Conservation (phyloP, 2,113 vertebrate species). For the Ascaphus truei region DNA sequence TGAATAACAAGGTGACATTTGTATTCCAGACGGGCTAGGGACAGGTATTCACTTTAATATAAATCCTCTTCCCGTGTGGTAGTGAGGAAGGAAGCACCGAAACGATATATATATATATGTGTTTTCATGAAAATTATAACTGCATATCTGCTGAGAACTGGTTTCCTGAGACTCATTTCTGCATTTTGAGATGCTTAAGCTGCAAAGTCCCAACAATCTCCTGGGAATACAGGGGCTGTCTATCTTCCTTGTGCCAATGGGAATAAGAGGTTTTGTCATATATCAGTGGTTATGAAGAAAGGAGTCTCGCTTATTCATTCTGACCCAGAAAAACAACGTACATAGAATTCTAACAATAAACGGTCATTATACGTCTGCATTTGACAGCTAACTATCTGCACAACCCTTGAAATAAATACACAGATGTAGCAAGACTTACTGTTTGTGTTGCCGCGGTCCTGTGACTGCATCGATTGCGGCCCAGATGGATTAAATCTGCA, state of each 20-base stretch:
- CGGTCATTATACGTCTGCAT: neutral
- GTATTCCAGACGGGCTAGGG: neutral
- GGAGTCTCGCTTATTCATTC: neutral
- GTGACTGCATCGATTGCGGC: too few species aligned
- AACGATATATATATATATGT: neutral
- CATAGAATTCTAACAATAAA: neutral
- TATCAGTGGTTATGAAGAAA: neutral
- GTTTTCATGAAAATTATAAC: neutral
- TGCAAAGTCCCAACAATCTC: neutral
- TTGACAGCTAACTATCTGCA: neutral
- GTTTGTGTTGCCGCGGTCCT: too few species aligned
- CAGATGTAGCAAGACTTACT: too few species aligned
- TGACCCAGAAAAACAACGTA: neutral
- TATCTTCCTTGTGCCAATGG: neutral
- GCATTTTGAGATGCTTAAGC: neutral
- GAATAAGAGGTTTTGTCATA: too few species aligned
- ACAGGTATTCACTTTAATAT: neutral
- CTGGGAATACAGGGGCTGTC: neutral
- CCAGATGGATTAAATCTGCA: too few species aligned
- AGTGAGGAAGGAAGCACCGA: neutral
- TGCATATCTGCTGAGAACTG: conserved; percentile 1
- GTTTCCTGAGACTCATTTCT: neutral
- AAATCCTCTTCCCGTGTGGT: neutral
- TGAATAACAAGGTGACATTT: conserved; percentile 8
- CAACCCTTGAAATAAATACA: neutral